Percentiles rank a stretch among this genome's conserved stretches.
phyloP scores from a whole-genome alignment of 2,888 invertebrate genomes.

The Melipona bicolor region DNA sequence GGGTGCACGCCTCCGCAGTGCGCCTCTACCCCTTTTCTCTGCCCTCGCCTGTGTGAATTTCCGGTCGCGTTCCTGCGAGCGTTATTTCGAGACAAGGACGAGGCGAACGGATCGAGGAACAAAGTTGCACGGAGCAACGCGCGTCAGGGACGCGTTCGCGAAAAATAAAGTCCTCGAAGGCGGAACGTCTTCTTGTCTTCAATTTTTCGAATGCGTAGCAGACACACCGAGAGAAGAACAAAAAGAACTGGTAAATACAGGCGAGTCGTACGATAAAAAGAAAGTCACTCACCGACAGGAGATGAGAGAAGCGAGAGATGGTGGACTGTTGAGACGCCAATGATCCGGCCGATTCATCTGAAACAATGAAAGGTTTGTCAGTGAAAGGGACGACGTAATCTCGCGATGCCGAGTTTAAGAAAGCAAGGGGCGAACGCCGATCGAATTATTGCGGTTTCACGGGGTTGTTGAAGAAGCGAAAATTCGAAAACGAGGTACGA shows the following conservation, averaged over 20 bases:
- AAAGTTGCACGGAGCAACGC: conserved; percentile 21
- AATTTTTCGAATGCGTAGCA: neutral
- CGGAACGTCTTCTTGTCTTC: conserved; percentile 7
- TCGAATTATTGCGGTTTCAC: conserved; percentile 74
- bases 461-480: conserved; percentile 40
- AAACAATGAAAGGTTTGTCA: conserved; percentile 63
- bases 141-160: neutral
- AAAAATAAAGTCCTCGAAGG: conserved; percentile 16
- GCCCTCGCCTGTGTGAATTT: conserved; percentile 14
- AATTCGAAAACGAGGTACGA: conserved; percentile 4
- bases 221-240: no score
- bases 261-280: neutral
- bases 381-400: conserved; percentile 26
- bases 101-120: conserved; percentile 20
- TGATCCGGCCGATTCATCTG: conserved; percentile 54
- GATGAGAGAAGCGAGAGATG: neutral
- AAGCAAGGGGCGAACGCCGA: conserved; percentile 37
- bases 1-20: conserved; percentile 76
- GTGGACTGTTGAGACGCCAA: neutral
- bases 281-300: conserved; percentile 49
- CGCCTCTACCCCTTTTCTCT: conserved; percentile 37
- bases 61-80: conserved; percentile 29
- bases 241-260: neutral
- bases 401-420: neutral
- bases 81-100: conserved; percentile 18